Percentiles rank a stretch among this genome's conserved stretches.
Conservation (phyloP, 2,113 vertebrate genomes). For the Cheilinus undulatus region DNA sequence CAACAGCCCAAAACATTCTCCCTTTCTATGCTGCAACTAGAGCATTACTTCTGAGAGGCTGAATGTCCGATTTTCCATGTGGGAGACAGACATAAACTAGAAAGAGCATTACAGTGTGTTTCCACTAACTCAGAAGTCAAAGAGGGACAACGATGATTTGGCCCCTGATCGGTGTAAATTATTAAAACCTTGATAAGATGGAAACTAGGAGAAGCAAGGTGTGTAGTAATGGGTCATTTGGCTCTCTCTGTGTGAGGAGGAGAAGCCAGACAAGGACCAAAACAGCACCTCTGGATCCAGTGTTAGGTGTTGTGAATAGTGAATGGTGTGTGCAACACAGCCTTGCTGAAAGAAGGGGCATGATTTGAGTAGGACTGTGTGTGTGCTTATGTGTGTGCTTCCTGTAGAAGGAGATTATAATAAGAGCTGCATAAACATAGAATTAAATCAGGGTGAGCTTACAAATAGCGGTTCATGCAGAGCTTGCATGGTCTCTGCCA, state of each 20-base stretch:
- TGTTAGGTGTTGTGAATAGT: slow-evolving; percentile 25
- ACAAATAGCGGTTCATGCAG: slow-evolving; percentile 44
- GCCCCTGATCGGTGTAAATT: slow-evolving; percentile 37
- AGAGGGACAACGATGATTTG: slow-evolving; percentile 49
- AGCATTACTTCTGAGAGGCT: slow-evolving; percentile 68
- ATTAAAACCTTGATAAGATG: slow-evolving; percentile 57
- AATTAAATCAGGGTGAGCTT: slow-evolving; percentile 60
- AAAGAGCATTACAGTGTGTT: slow-evolving; percentile 51
- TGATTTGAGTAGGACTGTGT: slow-evolving; percentile 8
- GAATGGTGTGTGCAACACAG: not conserved
- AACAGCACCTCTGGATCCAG: slow-evolving; percentile 15
- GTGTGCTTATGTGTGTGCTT: slow-evolving; percentile 11
- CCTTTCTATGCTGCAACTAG: slow-evolving; percentile 71
- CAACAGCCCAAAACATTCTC: slow-evolving; percentile 75
- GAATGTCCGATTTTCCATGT: slow-evolving; percentile 68
- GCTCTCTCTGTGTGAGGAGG: not conserved
- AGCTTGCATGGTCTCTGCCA: slow-evolving; percentile 39
- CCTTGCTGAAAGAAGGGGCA: not conserved
- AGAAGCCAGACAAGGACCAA: slow-evolving; percentile 29
- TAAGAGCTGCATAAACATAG: slow-evolving; percentile 65
- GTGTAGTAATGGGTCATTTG: slow-evolving; percentile 35
- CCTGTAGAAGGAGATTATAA: slow-evolving; percentile 58
- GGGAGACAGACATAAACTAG: slow-evolving; percentile 34
- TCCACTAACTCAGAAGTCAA: slow-evolving; percentile 53
- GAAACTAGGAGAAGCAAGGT: slow-evolving; percentile 38